Evolutionary conservation across 2,113 vertebrate species (phyloP).

Genomic region (Calidris pugnax): DNA sequence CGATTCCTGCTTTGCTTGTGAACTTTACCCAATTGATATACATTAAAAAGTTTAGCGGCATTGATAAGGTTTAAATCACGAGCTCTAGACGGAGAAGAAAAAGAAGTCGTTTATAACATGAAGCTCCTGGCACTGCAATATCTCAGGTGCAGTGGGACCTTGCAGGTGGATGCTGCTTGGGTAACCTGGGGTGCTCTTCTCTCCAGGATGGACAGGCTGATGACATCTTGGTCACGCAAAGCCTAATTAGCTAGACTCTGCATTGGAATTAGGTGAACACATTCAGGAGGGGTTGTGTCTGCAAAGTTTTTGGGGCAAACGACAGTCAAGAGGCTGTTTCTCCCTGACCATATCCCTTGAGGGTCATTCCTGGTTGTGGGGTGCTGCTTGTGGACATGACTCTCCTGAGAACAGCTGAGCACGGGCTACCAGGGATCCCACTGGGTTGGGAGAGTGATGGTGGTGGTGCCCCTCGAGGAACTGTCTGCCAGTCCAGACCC

Average conservation of each 20-base stretch:
- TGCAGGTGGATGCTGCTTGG: background rate
- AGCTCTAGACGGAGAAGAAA: background rate
- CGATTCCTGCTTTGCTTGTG: slow-evolving; percentile 11
- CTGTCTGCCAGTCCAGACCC: background rate
- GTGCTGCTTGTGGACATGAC: background rate
- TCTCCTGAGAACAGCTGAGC: background rate
- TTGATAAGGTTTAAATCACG: background rate
- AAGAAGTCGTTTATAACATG: background rate
- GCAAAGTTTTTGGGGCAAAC: background rate
- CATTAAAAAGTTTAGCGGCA: slow-evolving; percentile 17
- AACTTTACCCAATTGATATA: slow-evolving; percentile 22
- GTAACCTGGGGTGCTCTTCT: background rate
- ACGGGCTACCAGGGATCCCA: background rate
- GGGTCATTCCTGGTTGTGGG: background rate
- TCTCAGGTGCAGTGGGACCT: background rate
- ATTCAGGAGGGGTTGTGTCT: background rate
- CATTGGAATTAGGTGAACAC: background rate
- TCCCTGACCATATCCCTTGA: background rate
- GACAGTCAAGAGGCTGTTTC: background rate
- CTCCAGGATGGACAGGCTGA: background rate
- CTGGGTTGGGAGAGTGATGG: background rate
- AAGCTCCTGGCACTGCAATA: background rate
- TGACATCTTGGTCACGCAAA: background rate
- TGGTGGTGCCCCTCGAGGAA: background rate
- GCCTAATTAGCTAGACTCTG: background rate